Conservation (phyloP, 1,140 invertebrate genomes). For the Periplaneta americana region DNA sequence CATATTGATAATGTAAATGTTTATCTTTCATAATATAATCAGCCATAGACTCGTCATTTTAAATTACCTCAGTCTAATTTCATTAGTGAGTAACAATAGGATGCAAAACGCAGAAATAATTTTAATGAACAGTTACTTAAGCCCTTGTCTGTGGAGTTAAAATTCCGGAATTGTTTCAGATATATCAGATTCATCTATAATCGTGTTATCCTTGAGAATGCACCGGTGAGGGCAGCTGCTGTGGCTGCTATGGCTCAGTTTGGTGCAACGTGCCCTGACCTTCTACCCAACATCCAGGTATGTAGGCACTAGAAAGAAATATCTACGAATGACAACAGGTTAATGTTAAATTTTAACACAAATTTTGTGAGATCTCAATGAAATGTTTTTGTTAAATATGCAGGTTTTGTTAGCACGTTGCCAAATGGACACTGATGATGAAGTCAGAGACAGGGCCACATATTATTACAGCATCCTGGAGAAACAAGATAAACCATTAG, state of each 20-base stretch:
- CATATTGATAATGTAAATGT: too few relatives aligned
- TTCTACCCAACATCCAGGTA: conserved; percentile 79
- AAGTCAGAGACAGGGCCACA: conserved; percentile 96
- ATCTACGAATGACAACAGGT: too few relatives aligned
- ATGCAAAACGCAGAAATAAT: too few relatives aligned
- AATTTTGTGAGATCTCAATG: too few relatives aligned
- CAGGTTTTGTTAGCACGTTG: conserved; percentile 76
- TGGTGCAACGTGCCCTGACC: conserved; percentile 87
- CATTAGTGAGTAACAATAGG: too few relatives aligned
- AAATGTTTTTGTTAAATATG: conserved; percentile 81
- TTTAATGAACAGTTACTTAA: too few relatives aligned
- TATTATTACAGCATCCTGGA: conserved; percentile 88
- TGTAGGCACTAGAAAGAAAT: too few relatives aligned
- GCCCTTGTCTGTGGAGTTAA: too few relatives aligned
- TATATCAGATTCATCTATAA: conserved; percentile 99
- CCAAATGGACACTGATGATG: conserved; percentile 95
- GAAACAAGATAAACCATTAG: conserved; percentile 56
- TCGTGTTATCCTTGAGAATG: conserved; percentile 94
- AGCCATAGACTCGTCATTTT: too few relatives aligned
- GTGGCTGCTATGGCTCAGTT: conserved; percentile 97
- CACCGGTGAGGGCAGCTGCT: conserved; percentile 90
- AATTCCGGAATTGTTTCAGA: conserved; percentile 37
- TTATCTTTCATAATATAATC: too few relatives aligned
- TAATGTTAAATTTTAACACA: conserved; percentile 47
- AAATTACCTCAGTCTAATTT: too few relatives aligned